Evolutionary conservation across 1,140 invertebrate species (phyloP).

Genomic region (Yoshiicerus persimilis): DNA sequence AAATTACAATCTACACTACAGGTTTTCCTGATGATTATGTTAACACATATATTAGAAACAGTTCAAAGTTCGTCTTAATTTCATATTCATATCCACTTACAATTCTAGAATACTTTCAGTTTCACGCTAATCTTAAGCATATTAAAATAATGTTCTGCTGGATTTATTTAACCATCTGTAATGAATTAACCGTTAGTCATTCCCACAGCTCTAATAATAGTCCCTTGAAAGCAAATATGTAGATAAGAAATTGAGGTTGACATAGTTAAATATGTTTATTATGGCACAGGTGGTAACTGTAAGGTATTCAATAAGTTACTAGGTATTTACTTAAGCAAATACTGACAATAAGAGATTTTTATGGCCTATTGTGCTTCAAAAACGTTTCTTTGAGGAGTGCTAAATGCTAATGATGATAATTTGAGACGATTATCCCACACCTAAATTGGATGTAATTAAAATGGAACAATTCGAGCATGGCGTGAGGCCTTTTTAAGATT

Average conservation of each 20-base stretch:
- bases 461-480: neutral
- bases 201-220: neutral
- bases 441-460: neutral
- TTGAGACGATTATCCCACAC: neutral
- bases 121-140: too few species aligned
- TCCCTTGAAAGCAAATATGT: neutral
- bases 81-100: too few species aligned
- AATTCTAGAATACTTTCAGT: too few species aligned
- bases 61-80: too few species aligned
- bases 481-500: neutral
- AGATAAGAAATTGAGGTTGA: constrained; percentile 8
- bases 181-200: neutral
- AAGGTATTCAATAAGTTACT: neutral
- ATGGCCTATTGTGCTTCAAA: neutral
- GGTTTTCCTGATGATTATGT: too few species aligned
- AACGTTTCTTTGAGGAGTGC: neutral
- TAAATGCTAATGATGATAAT: neutral
- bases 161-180: neutral
- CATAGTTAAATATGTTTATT: neutral
- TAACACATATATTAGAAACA: too few species aligned
- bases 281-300: neutral
- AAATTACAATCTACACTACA: too few species aligned
- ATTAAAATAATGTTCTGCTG: neutral
- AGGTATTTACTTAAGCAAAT: neutral
- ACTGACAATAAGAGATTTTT: neutral